Evolutionary conservation across 2,113 vertebrate species (phyloP).

Genomic region (Urocitellus parryii): DNA sequence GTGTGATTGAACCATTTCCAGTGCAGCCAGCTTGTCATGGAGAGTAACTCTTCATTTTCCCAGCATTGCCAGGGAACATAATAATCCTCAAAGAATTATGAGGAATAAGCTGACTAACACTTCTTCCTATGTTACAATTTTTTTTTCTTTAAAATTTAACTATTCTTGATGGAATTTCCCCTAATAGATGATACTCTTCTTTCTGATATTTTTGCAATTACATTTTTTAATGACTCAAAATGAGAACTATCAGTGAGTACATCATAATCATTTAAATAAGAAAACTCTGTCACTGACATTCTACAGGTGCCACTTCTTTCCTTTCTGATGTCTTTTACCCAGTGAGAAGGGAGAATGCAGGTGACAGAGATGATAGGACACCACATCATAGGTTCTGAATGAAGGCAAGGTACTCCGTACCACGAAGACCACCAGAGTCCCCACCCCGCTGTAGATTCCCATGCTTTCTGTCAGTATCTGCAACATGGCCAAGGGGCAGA

Average conservation of each 20-base stretch:
- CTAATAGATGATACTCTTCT: neutral
- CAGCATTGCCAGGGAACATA: neutral
- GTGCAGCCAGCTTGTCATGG: neutral
- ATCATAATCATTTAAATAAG: neutral
- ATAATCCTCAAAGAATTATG: neutral
- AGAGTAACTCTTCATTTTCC: neutral
- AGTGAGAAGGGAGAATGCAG: neutral
- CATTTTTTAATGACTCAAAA: neutral
- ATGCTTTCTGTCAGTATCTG: neutral
- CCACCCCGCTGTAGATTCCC: too few relatives aligned
- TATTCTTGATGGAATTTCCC: neutral
- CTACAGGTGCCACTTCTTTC: neutral
- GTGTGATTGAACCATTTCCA: neutral
- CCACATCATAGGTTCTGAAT: accelerated
- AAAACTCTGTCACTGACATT: neutral
- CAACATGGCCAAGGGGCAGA: neutral
- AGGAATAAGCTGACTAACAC: neutral
- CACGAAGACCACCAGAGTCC: too few relatives aligned
- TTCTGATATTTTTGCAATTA: neutral
- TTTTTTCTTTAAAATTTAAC: neutral
- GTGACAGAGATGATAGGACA: neutral
- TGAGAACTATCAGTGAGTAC: neutral
- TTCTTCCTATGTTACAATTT: neutral
- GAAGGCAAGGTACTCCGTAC: neutral
- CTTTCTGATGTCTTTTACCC: neutral